Percentiles rank a stretch among this genome's conserved stretches.
Evolutionary conservation across 2,113 vertebrate genomes (phyloP).

Genomic region (Colaptes auratus): DNA sequence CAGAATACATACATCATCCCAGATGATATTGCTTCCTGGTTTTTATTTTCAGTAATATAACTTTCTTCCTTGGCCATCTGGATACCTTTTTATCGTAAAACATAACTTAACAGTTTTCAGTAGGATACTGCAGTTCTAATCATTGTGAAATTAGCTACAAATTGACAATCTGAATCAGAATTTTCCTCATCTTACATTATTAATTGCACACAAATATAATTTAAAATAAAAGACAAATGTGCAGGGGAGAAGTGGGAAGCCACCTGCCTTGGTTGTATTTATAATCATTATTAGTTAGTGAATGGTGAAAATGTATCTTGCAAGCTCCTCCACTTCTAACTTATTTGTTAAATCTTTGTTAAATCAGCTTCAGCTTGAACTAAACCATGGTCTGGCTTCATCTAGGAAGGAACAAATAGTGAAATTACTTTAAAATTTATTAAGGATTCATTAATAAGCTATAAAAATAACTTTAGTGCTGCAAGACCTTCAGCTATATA

Average conservation of each 20-base stretch:
- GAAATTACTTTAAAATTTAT: neutral
- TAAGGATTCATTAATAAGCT: neutral
- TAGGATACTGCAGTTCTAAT: neutral
- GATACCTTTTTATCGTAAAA: neutral
- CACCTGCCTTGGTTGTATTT: neutral
- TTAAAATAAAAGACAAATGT: neutral
- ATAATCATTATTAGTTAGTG: neutral
- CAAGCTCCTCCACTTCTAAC: neutral
- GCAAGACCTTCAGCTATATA: neutral
- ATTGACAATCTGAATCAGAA: neutral
- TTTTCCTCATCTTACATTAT: neutral
- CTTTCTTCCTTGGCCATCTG: neutral
- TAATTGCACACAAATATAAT: neutral
- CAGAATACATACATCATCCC: accelerated
- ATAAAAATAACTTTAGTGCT: neutral
- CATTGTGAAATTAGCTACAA: neutral
- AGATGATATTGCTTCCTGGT: accelerated
- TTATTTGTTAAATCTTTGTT: neutral
- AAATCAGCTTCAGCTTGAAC: neutral
- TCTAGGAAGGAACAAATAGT: neutral
- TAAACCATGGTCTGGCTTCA: neutral
- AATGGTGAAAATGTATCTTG: neutral
- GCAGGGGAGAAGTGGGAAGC: neutral
- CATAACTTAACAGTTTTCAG: neutral
- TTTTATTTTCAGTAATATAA: neutral